These are phyloP conservation scores for Teinopalpus imperialis DNA, from an alignment of 2,888 invertebrate genomes.

Conservation along the genomic window DNA sequence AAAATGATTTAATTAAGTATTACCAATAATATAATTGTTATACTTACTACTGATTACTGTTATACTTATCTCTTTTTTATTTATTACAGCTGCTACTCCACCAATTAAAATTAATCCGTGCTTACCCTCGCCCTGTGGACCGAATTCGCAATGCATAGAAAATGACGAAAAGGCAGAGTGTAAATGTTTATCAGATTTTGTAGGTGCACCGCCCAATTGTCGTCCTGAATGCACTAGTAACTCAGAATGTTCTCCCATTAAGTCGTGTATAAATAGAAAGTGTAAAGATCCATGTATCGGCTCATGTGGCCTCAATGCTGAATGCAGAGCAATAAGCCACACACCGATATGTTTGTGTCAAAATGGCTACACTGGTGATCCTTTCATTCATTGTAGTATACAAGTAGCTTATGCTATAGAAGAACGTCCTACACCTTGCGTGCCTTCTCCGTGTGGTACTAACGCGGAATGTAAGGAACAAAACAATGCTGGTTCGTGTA, in stretches of 20 bases:
- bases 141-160: conserved; percentile 83
- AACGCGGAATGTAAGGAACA: conserved; percentile 85
- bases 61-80: too few species aligned
- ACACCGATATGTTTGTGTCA: conserved; percentile 85
- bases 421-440: conserved; percentile 83
- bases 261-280: conserved; percentile 86
- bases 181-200: conserved; percentile 83
- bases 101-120: conserved; percentile 78
- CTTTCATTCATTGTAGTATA: conserved; percentile 78
- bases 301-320: conserved; percentile 85
- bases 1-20: too few species aligned
- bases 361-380: conserved; percentile 85
- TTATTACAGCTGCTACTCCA: conserved; percentile 52
- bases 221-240: conserved; percentile 86
- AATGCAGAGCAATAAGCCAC: conserved; percentile 88
- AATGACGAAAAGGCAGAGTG: conserved; percentile 83
- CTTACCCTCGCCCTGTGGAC: conserved; percentile 85
- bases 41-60: too few species aligned
- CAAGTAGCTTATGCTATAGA: conserved; percentile 59
- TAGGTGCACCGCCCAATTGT: conserved; percentile 84
- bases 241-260: conserved; percentile 83
- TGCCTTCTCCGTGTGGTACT: conserved; percentile 87
- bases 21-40: too few species aligned
- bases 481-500: conserved; percentile 84
- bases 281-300: conserved; percentile 87